Evolutionary conservation across 2,113 vertebrate genomes (phyloP).

Genomic region (Eudyptes chrysolophus): DNA sequence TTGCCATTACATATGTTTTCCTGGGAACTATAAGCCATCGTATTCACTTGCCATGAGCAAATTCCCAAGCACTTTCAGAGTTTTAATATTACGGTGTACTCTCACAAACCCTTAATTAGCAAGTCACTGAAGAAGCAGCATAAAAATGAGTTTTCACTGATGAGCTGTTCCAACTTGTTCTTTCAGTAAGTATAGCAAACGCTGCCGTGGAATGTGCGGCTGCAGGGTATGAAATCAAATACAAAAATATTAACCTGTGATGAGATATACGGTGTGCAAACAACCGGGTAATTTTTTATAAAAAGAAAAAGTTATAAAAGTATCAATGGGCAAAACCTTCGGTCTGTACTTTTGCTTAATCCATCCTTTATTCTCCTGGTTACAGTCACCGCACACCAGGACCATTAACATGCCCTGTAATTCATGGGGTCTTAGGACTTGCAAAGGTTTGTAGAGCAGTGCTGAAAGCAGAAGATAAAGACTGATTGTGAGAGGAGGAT

Average conservation of each 20-base stretch:
- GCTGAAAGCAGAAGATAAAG: not conserved
- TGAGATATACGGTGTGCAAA: not conserved
- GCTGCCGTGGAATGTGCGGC: constrained; percentile 57
- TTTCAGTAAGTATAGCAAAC: constrained; percentile 4
- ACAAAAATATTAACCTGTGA: constrained; percentile 1
- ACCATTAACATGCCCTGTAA: not conserved
- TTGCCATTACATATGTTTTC: constrained; percentile 53
- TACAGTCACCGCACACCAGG: not conserved
- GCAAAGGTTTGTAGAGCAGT: not conserved
- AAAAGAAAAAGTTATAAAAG: not conserved
- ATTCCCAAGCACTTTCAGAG: constrained; percentile 6
- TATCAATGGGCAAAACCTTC: not conserved
- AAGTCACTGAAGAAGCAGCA: not conserved
- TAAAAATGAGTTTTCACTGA: constrained; percentile 33
- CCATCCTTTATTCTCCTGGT: not conserved
- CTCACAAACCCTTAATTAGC: constrained; percentile 32
- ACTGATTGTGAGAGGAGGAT: not conserved
- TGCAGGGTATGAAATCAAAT: constrained; percentile 47
- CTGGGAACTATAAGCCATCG: constrained; percentile 5
- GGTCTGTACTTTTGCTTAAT: not conserved
- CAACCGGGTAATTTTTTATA: not conserved
- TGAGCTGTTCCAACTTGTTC: constrained; percentile 72
- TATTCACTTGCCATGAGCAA: constrained; percentile 15
- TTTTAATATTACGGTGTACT: constrained; percentile 2
- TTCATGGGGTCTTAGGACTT: not conserved